Conservation (phyloP, 1,140 invertebrate species). For the Ctenoplectra terminalis region DNA sequence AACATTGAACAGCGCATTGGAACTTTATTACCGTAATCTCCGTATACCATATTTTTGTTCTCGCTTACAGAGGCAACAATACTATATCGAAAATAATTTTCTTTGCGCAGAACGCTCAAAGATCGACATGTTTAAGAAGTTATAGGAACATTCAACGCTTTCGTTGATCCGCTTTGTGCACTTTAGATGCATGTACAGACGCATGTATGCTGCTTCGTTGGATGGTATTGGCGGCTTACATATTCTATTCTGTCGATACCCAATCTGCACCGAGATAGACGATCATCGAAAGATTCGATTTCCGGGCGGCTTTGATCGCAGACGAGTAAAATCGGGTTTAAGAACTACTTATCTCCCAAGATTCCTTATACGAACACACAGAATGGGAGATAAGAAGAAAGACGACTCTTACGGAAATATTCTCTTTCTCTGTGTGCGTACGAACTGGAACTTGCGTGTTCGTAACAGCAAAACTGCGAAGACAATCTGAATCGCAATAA, state of each 20-base stretch:
- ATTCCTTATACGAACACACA: background rate
- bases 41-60: background rate
- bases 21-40: background rate
- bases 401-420: constrained; percentile 20
- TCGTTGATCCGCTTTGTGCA: constrained; percentile 53
- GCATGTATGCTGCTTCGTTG: background rate
- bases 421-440: background rate
- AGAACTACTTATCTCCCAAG: constrained; percentile 43
- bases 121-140: constrained; percentile 14
- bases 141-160: background rate
- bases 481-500: constrained; percentile 29
- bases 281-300: constrained; percentile 59
- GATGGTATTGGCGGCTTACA: constrained; percentile 41
- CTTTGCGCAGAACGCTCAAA: background rate
- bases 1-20: background rate
- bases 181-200: constrained; percentile 15
- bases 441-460: background rate
- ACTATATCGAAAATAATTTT: background rate
- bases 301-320: constrained; percentile 45
- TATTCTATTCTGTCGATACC: constrained; percentile 56
- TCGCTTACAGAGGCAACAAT: no score
- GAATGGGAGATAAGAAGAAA: constrained; percentile 12
- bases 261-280: constrained; percentile 53
- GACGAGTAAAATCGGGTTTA: constrained; percentile 41
- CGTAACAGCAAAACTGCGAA: background rate